These are phyloP conservation scores for Spongia lamella DNA, from an alignment of 37 sponge, comb jelly and placozoan genomes.

Conservation along the genomic window DNA sequence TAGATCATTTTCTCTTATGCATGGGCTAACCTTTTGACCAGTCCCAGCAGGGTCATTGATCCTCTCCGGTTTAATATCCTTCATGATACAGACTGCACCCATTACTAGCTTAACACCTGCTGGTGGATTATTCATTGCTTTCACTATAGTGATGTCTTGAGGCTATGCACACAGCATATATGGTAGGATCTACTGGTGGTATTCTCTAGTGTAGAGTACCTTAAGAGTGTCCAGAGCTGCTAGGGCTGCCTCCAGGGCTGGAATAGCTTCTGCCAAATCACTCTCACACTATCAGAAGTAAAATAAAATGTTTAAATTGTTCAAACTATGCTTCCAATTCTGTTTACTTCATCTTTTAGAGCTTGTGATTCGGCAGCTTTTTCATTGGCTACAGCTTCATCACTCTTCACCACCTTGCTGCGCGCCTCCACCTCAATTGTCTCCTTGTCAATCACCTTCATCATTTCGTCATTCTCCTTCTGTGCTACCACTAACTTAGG, in stretches of 20 bases:
- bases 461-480: slow-evolving; percentile 92
- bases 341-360: slow-evolving; percentile 87
- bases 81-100: slow-evolving; percentile 98
- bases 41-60: slow-evolving; percentile 93
- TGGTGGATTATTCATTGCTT: slow-evolving; percentile 96
- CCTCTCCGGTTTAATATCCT: slow-evolving; percentile 93
- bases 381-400: slow-evolving; percentile 89
- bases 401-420: slow-evolving; percentile 84
- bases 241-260: slow-evolving; percentile 95
- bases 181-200: background rate
- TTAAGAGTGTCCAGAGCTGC: slow-evolving; percentile 95
- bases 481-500: slow-evolving; percentile 89
- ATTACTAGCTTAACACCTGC: slow-evolving; percentile 96
- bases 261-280: slow-evolving; percentile 98
- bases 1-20: background rate
- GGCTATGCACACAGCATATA: slow-evolving; percentile 41
- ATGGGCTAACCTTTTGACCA: slow-evolving; percentile 55
- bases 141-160: slow-evolving; percentile 95
- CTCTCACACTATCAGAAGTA: slow-evolving; percentile 78
- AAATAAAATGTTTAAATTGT: background rate
- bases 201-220: slow-evolving; percentile 2
- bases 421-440: slow-evolving; percentile 85
- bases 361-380: slow-evolving; percentile 91
- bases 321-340: background rate
- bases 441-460: slow-evolving; percentile 93